Conservation (phyloP, 2,888 invertebrate genomes). For the Resseliella maxima region DNA sequence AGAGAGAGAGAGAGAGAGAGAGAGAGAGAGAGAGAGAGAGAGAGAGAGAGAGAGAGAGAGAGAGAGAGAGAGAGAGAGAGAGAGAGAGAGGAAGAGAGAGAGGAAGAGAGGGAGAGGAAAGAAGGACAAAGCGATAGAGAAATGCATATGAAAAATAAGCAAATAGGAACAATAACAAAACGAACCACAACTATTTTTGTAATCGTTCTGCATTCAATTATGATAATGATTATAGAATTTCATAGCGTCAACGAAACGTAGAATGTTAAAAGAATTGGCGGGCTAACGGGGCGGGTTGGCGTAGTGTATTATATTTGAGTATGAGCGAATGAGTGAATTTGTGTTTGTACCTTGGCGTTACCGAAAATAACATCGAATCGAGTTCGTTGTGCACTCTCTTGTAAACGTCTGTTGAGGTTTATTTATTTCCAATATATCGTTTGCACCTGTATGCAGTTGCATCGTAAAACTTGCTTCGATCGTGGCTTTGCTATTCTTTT, state of each 20-base stretch:
- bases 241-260: not conserved
- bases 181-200: conserved; percentile 25
- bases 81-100: too few relatives aligned
- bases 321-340: too few relatives aligned
- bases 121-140: too few relatives aligned
- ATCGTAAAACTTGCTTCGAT: not conserved
- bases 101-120: not conserved
- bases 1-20: not conserved
- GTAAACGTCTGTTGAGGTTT: conserved; percentile 7
- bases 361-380: conserved; percentile 15
- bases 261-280: not conserved
- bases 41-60: not conserved
- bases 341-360: not conserved
- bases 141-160: not conserved
- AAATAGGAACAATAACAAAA: conserved; percentile 24
- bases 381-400: not conserved
- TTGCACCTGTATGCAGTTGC: conserved; percentile 44
- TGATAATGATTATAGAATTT: conserved; percentile 51
- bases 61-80: not conserved
- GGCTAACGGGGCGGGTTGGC: too few relatives aligned
- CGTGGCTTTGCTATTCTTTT: not conserved
- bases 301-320: not conserved
- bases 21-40: not conserved
- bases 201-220: conserved; percentile 45
- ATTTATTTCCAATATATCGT: conserved; percentile 48